Evolutionary conservation across 2,888 invertebrate genomes (phyloP), one percentile per base, ranked within the genome.

Genomic region (Choristoneura rosaceana): DNA sequence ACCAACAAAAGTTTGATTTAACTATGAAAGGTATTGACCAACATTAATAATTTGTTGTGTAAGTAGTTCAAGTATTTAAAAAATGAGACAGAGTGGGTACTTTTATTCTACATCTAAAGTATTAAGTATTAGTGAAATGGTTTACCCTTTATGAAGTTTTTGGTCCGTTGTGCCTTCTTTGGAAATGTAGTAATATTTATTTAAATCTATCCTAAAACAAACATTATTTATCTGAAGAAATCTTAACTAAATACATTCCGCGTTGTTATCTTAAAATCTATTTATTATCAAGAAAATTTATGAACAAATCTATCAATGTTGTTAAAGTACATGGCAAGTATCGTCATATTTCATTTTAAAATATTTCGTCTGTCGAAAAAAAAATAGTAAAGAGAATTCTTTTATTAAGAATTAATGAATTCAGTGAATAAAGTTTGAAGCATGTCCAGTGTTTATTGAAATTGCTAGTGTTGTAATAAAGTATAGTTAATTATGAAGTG

Each of bases 161-260:
- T 81, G 77, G 80, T 88, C 84, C 81, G 81, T 84, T 83, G 90
- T 90, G 89, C 89, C 89, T 89, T 90, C 81, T 84, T 89, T 84
- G 74, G 80, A 82, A 82, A 81, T 77, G 77, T 74, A 80, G 80
- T 81, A 81, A 80, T 78, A 79, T 77, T 76, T 74, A 78, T 79
- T 76, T 73, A 76, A 63, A 70, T 74, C 61, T 73, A 65, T 50
- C 63, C 61, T 59, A 73, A 47, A 64, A 65, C 65, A 73, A 74
- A 69, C 25, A 74, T 75, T 71, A 71, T 64, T 73, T 74, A 76
- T 50, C 61, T 62, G 25, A 74, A 45, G 73, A 73, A 74, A 71
- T 73, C 74, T 77, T 73, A 68, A 75, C 75, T 74, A 61, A 77
- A 74, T 79, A 81, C 82, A 81, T 82, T 82, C 80, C 82, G 80